phyloP scores from a whole-genome alignment of 2,888 invertebrate species.

The Drosophila demipolita region DNA sequence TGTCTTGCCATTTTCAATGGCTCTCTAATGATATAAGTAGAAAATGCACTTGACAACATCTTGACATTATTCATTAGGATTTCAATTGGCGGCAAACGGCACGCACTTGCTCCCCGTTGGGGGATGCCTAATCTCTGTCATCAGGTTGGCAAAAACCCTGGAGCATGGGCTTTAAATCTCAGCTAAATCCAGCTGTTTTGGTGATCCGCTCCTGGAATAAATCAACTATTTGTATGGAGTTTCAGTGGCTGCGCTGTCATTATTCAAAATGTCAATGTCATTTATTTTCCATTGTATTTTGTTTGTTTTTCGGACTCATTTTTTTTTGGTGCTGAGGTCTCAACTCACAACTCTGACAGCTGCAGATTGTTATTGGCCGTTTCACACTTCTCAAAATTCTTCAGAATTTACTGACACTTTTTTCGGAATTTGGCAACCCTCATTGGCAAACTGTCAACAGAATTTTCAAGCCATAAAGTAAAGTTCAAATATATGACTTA shows the following conservation, averaged over 20 bases:
- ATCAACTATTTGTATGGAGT: constrained; percentile 30
- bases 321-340: constrained; percentile 57
- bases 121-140: constrained; percentile 51
- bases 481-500: constrained; percentile 4
- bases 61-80: constrained; percentile 77
- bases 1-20: constrained; percentile 29
- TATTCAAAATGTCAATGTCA: constrained; percentile 84
- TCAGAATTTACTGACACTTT: constrained; percentile 52
- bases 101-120: constrained; percentile 38
- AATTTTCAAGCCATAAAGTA: neutral
- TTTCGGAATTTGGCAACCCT: constrained; percentile 19
- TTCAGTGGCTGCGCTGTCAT: constrained; percentile 68
- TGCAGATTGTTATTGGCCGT: constrained; percentile 66
- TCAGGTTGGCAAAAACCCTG: constrained; percentile 23
- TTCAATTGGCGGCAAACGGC: constrained; percentile 39
- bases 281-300: constrained; percentile 49
- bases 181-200: constrained; percentile 11
- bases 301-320: constrained; percentile 44
- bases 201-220: constrained; percentile 14
- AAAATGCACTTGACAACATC: constrained; percentile 80
- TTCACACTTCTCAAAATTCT: constrained; percentile 3
- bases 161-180: constrained; percentile 10
- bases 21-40: constrained; percentile 63
- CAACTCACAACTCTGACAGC: constrained; percentile 69
- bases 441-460: constrained; percentile 36